Conservation (phyloP, 2,888 invertebrate species). For the Limulus polyphemus region DNA sequence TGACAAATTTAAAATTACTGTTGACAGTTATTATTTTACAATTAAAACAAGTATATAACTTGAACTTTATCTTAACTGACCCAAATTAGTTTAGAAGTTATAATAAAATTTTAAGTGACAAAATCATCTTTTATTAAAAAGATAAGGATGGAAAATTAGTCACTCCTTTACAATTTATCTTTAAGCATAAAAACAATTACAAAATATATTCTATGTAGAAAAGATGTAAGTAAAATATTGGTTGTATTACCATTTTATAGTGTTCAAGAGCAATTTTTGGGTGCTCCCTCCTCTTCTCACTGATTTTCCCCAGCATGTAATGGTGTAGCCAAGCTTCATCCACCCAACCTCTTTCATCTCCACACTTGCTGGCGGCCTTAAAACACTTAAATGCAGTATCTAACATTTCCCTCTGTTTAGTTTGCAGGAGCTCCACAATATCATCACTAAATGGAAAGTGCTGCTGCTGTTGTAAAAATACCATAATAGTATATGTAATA, state of each 20-base stretch:
- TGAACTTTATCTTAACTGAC: no score
- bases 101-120: no score
- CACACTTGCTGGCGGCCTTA: constrained; percentile 36
- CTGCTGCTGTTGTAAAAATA: constrained; percentile 3
- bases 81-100: no score
- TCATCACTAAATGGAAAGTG: constrained; percentile 38
- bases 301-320: constrained; percentile 91
- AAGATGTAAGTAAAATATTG: not conserved
- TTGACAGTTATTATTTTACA: no score
- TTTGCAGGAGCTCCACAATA: constrained; percentile 51
- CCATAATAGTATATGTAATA: no score
- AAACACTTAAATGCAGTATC: constrained; percentile 67
- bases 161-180: no score
- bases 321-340: constrained; percentile 87
- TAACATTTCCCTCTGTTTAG: constrained; percentile 64
- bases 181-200: no score
- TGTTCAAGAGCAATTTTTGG: constrained; percentile 48
- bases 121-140: no score
- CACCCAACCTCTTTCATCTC: constrained; percentile 43
- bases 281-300: constrained; percentile 51
- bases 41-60: no score
- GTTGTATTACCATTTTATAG: constrained; percentile 51
- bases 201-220: no score
- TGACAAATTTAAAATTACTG: no score
- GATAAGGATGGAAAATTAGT: no score